A percentile compares a stretch with the other conserved stretches of the same genome.
Evolutionary conservation across 2,888 invertebrate species (phyloP).

Genomic region (Reticulitermes lucifugus): DNA sequence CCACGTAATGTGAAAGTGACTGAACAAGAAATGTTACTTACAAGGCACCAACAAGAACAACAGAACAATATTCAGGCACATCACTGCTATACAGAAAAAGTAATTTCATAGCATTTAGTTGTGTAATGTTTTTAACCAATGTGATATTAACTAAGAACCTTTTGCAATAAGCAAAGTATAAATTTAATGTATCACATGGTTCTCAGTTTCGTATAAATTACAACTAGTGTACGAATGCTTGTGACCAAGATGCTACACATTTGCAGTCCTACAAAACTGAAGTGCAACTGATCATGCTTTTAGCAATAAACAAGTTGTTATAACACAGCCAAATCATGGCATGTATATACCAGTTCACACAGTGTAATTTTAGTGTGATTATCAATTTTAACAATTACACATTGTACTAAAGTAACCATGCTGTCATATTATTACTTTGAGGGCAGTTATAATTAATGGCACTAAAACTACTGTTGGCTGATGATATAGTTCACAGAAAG

Average conservation of each 20-base stretch:
- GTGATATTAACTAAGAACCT: background rate
- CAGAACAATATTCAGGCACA: too few relatives aligned
- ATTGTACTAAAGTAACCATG: conserved; percentile 25
- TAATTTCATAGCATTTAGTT: background rate
- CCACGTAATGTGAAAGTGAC: too few relatives aligned
- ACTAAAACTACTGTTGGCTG: conserved; percentile 29
- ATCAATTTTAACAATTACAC: background rate
- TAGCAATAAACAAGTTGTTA: background rate
- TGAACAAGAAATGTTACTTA: too few relatives aligned
- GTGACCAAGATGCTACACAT: background rate
- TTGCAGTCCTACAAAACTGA: background rate
- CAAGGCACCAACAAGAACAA: too few relatives aligned
- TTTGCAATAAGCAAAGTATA: background rate
- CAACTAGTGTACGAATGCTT: background rate
- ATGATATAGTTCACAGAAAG: conserved; percentile 59
- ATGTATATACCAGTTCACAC: background rate
- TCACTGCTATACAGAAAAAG: background rate
- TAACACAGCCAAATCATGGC: background rate
- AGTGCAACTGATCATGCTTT: conserved; percentile 11
- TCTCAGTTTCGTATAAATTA: background rate
- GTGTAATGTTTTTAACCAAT: background rate
- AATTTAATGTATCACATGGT: background rate
- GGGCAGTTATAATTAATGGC: background rate
- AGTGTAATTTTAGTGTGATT: background rate
- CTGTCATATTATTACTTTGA: conserved; percentile 36